Evolutionary conservation across 2,888 invertebrate species (phyloP), one percentile per base, ranked within the genome.

Genomic region (Eilema caniola): DNA sequence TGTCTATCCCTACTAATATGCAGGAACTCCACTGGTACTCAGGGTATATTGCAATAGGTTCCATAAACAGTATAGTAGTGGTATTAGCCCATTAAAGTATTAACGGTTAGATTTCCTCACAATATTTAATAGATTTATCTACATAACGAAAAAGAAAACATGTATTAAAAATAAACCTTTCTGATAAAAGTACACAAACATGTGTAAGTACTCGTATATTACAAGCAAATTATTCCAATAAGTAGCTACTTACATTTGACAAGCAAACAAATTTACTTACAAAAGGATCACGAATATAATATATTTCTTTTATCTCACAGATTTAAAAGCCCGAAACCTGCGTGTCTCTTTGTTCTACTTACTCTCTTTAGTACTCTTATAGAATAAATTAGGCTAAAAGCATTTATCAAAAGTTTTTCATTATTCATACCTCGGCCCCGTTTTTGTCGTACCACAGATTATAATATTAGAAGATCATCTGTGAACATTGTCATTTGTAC

Each of bases 391-490:
- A 70, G 63, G 59, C 60, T 74, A 53, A 66, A 71, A 69, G 63
- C 72, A 77, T 78, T 80, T 75, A 75, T 80, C 73, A 78, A 70
- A 66, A 68, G 64, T 64, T 73, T n/a, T 73, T 70, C 76, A 72
- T 77, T 69, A 75, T 70, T 79, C 72, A 74, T 76, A 65, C 62
- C 69, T 61, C 57, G n/a, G 33, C 62, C 33, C 64, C 66, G 25
- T 59, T 69, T 70, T 61, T 59, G 57, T 69, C 63, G 23, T 59
- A 24, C 62, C 63, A 31, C 41, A 53, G 71, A 61, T 41, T 70
- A 70, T 57, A 65, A 57, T 70, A 61, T 47, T 70, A 53, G 53
- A 20, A 61, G 37, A 31, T 66, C 25, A 70, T 65, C 25, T 66
- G 61, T 33, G n/a, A 56, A 56, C 53, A 56, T 62, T 61, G 65